Conservation (phyloP, 2,888 invertebrate species). For the Latrodectus elegans region DNA sequence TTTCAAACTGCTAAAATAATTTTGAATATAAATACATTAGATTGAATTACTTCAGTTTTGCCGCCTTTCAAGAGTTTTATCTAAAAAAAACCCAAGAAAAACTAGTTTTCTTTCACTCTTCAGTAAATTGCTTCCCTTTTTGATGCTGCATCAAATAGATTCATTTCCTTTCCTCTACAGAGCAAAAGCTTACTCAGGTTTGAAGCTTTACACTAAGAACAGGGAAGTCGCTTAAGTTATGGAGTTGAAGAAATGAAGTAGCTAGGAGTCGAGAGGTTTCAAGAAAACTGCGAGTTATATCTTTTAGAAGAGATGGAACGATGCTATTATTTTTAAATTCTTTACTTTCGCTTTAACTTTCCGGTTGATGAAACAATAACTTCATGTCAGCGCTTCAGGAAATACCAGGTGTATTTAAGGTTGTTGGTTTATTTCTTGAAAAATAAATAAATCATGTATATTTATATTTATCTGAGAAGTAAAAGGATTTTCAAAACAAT, state of each 20-base stretch:
- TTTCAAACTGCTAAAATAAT: too few relatives aligned
- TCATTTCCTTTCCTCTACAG: neutral
- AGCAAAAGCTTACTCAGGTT: neutral
- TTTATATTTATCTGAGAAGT: neutral
- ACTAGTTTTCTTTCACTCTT: neutral
- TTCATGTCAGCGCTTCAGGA: constrained; percentile 2
- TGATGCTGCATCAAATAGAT: constrained; percentile 3
- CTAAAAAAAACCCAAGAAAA: neutral
- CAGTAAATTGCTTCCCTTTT: constrained; percentile 5
- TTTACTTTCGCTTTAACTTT: constrained; percentile 1
- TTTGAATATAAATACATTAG: too few relatives aligned
- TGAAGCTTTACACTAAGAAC: neutral
- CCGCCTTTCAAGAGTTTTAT: neutral
- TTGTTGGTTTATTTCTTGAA: neutral
- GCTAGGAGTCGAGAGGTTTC: neutral
- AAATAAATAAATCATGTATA: neutral
- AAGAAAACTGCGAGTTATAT: constrained; percentile 5
- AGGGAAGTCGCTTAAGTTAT: constrained; percentile 1
- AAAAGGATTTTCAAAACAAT: neutral
- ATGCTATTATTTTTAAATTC: constrained; percentile 3
- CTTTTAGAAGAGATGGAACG: constrained; percentile 5
- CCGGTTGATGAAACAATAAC: constrained; percentile 1
- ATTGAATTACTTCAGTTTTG: neutral
- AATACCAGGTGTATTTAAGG: neutral
- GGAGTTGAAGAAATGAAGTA: constrained; percentile 2